Evolutionary conservation across 2,888 invertebrate genomes (phyloP).

Genomic region (Lucinisca nassula): DNA sequence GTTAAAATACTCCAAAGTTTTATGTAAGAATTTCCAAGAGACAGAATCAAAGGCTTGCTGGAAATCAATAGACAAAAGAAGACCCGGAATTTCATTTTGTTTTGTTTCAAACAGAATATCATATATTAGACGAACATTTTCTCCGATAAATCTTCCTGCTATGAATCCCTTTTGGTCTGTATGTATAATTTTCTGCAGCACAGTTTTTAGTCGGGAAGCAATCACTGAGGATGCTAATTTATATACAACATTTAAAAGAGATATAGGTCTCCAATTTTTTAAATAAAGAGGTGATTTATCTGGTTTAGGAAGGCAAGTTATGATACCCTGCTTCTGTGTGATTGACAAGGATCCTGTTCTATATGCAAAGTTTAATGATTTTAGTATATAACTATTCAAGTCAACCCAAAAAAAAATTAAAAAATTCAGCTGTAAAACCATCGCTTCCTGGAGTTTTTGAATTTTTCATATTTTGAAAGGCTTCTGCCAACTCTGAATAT

Average conservation of each 20-base stretch:
- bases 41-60: neutral
- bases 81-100: neutral
- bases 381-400: slow-evolving; percentile 20
- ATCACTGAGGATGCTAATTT: neutral
- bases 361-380: slow-evolving; percentile 32
- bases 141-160: neutral
- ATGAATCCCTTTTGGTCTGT: neutral
- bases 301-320: slow-evolving; percentile 51
- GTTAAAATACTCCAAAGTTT: neutral
- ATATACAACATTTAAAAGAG: neutral
- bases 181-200: neutral
- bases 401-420: slow-evolving; percentile 38
- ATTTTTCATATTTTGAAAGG: neutral
- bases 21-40: neutral
- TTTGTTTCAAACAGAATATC: neutral
- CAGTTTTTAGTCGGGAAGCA: neutral
- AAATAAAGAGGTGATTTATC: slow-evolving; percentile 37
- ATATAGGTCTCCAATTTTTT: slow-evolving; percentile 45
- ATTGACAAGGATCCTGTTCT: slow-evolving; percentile 20
- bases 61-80: neutral
- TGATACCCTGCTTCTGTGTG: slow-evolving; percentile 52
- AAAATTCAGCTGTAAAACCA: slow-evolving; percentile 49
- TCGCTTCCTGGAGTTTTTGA: slow-evolving; percentile 27
- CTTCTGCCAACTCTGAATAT: neutral
- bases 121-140: neutral